These are phyloP conservation scores for Phaonia tiefii DNA, from an alignment of 2,888 invertebrate genomes.

Conservation along the genomic window DNA sequence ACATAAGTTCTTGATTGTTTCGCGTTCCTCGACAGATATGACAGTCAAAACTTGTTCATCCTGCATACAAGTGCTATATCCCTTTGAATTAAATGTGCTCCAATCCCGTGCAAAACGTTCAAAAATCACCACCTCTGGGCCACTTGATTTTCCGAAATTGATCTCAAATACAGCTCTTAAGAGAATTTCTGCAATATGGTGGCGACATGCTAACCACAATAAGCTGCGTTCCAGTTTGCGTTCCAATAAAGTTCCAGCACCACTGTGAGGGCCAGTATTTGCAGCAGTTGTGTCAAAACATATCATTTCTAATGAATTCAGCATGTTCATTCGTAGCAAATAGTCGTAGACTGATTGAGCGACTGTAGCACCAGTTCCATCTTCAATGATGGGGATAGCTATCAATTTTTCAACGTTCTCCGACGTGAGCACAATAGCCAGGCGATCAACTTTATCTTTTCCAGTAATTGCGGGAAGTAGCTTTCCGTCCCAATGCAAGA, in stretches of 20 bases:
- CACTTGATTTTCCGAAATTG: constrained; percentile 1
- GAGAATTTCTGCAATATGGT: constrained; percentile 1
- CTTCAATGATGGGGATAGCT: constrained; percentile 43
- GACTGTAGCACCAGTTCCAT: constrained; percentile 47
- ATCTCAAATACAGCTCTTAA: constrained; percentile 24
- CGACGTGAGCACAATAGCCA: constrained; percentile 29
- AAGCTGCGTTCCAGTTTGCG: constrained; percentile 20
- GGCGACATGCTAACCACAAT: not conserved
- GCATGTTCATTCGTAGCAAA: constrained; percentile 18
- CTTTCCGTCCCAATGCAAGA: constrained; percentile 47
- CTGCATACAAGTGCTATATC: constrained; percentile 18
- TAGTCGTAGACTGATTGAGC: constrained; percentile 40
- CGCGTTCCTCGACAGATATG: constrained; percentile 14
- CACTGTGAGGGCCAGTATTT: constrained; percentile 1
- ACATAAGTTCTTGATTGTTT: constrained; percentile 38
- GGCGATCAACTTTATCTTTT: constrained; percentile 37
- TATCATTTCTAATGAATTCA: constrained; percentile 22
- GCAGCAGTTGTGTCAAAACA: constrained; percentile 34
- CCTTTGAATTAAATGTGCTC: constrained; percentile 8
- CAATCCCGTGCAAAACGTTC: constrained; percentile 7
- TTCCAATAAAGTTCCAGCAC: not conserved
- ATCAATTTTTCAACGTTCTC: constrained; percentile 42
- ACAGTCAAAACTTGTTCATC: constrained; percentile 14
- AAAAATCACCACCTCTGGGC: constrained; percentile 4
- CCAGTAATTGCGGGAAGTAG: constrained; percentile 43